Evolutionary conservation across 2,797 vertebrate genomes (phyloP).

Genomic region (Rhinophrynus dorsalis): DNA sequence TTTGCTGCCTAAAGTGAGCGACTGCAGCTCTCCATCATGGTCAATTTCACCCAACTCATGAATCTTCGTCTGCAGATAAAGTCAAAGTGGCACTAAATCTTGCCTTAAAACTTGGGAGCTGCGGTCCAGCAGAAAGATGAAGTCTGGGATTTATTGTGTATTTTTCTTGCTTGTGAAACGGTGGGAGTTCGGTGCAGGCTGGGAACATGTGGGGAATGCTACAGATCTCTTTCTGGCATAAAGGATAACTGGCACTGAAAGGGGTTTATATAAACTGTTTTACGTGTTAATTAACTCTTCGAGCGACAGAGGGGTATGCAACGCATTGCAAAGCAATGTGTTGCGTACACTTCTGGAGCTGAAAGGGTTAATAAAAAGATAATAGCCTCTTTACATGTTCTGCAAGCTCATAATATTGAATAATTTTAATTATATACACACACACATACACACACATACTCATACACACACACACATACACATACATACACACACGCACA

Average conservation of each 20-base stretch:
- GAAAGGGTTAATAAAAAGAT: background rate
- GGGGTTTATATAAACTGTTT: background rate
- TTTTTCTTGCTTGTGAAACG: slow-evolving; percentile 25
- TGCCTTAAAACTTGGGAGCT: slow-evolving; percentile 46
- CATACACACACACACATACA: too few relatives aligned
- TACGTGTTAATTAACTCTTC: too few relatives aligned
- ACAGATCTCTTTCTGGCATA: background rate
- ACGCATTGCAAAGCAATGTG: too few relatives aligned
- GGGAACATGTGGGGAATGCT: background rate
- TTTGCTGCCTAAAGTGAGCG: slow-evolving; percentile 47
- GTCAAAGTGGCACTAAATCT: slow-evolving; percentile 55
- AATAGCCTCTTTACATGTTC: too few relatives aligned
- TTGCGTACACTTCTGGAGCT: too few relatives aligned
- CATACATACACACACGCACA: too few relatives aligned
- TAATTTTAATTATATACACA: too few relatives aligned
- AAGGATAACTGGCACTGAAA: background rate
- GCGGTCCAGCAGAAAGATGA: slow-evolving; percentile 19
- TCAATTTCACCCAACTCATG: slow-evolving; percentile 54
- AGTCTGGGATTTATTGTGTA: slow-evolving; percentile 20
- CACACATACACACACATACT: too few relatives aligned
- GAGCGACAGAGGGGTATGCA: too few relatives aligned
- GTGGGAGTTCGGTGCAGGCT: slow-evolving; percentile 7
- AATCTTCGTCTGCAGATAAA: slow-evolving; percentile 59
- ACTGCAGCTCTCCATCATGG: slow-evolving; percentile 52
- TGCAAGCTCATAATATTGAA: too few relatives aligned